Conservation (phyloP, 2,113 vertebrate species). For the Rhinichthys klamathensis region DNA sequence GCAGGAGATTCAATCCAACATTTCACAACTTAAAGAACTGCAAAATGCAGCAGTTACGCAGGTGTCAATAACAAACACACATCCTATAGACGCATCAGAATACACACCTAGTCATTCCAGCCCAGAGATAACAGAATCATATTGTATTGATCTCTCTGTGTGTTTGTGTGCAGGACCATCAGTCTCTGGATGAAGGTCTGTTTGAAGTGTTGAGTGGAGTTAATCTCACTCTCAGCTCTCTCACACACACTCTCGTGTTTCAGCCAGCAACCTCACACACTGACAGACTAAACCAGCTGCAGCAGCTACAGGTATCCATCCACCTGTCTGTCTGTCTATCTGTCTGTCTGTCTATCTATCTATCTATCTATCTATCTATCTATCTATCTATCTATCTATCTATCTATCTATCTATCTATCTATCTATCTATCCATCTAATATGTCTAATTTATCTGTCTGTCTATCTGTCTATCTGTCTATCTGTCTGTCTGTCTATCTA, state of each 20-base stretch:
- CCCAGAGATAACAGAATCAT: background rate
- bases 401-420: background rate
- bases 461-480: no score
- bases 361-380: background rate
- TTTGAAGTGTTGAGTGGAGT: constrained; percentile 79
- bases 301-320: constrained; percentile 74
- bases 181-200: constrained; percentile 77
- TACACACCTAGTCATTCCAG: background rate
- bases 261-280: constrained; percentile 61
- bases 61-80: background rate
- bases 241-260: constrained; percentile 73
- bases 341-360: background rate
- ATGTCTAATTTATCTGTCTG: no score
- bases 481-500: no score
- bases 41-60: constrained; percentile 67
- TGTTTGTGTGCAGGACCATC: constrained; percentile 56
- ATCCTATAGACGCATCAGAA: background rate
- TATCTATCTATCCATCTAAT: no score
- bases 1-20: constrained; percentile 80
- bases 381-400: background rate
- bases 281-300: constrained; percentile 69
- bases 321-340: background rate
- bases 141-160: background rate
- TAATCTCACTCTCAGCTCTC: constrained; percentile 75
- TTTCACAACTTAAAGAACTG: constrained; percentile 77